Conservation (phyloP, 1,140 invertebrate genomes). For the Pararge aegeria region DNA sequence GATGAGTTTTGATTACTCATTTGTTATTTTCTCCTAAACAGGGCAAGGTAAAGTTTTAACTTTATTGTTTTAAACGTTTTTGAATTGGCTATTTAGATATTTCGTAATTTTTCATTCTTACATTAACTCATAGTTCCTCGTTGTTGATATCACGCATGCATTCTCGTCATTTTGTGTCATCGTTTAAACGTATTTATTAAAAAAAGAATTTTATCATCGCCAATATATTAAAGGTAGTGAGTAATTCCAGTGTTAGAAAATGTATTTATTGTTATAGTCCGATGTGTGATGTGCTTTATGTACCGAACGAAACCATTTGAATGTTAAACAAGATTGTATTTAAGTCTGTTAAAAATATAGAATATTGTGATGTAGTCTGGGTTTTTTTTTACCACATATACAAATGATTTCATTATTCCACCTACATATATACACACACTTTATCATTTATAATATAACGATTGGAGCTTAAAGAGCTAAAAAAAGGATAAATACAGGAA, state of each 20-base stretch:
- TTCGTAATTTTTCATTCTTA: conserved; percentile 4
- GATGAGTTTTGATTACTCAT: conserved; percentile 14
- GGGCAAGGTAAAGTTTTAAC: conserved; percentile 31
- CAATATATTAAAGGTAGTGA: conserved; percentile 30
- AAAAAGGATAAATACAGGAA: too few relatives aligned
- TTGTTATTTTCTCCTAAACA: conserved; percentile 27
- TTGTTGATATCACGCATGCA: conserved; percentile 40
- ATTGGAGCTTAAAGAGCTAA: too few relatives aligned
- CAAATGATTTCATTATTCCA: not conserved
- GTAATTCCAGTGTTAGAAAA: conserved; percentile 56
- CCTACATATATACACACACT: too few relatives aligned
- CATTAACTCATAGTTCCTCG: conserved; percentile 31
- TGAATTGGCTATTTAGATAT: conserved; percentile 4
- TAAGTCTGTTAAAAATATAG: conserved; percentile 73
- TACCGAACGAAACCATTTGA: conserved; percentile 54
- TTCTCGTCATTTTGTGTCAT: conserved; percentile 64
- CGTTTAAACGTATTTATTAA: conserved; percentile 47
- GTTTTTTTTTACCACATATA: conserved; percentile 12
- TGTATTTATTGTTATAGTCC: conserved; percentile 70
- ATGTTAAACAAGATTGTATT: conserved; percentile 72
- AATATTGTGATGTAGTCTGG: conserved; percentile 52
- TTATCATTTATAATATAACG: too few relatives aligned
- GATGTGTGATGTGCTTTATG: conserved; percentile 60
- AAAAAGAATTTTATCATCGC: conserved; percentile 39
- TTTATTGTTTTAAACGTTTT: conserved; percentile 1